phyloP scores from a whole-genome alignment of 1,140 invertebrate genomes.

The Euura lappo region DNA sequence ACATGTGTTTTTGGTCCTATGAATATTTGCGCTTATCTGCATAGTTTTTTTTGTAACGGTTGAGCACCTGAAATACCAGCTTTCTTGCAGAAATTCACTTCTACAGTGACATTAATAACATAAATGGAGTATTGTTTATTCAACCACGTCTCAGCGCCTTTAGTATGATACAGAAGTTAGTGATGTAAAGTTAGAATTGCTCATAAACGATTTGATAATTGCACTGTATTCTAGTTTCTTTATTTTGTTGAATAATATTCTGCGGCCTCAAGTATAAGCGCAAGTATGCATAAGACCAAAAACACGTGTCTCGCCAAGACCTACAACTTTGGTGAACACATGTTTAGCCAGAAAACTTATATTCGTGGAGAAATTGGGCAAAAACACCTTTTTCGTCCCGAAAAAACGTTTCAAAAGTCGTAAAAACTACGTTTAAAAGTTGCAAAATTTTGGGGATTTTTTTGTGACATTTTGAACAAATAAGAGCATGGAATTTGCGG shows the following conservation, averaged over 20 bases:
- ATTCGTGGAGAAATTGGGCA: not conserved
- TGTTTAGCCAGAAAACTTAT: not conserved
- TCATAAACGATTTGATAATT: too few relatives aligned
- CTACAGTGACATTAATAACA: not conserved
- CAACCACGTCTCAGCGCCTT: not conserved
- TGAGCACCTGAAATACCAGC: not conserved
- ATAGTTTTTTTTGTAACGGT: not conserved
- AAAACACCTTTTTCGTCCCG: not conserved
- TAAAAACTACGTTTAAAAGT: not conserved
- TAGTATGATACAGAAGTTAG: not conserved
- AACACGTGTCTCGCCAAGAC: not conserved
- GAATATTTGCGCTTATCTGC: not conserved
- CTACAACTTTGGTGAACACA: slow-evolving; percentile 5
- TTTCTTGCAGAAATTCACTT: not conserved
- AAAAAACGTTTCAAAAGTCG: not conserved
- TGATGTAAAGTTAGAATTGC: too few relatives aligned
- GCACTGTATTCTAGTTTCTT: too few relatives aligned
- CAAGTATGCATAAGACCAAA: not conserved
- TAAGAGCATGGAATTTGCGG: too few relatives aligned
- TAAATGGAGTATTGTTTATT: not conserved
- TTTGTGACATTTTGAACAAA: not conserved
- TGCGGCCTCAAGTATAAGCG: too few relatives aligned
- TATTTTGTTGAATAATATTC: too few relatives aligned
- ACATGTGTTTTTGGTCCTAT: not conserved
- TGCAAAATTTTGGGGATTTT: not conserved